These are phyloP conservation scores for Biston stratarius DNA, from an alignment of 2,888 invertebrate species.

Conservation along the genomic window DNA sequence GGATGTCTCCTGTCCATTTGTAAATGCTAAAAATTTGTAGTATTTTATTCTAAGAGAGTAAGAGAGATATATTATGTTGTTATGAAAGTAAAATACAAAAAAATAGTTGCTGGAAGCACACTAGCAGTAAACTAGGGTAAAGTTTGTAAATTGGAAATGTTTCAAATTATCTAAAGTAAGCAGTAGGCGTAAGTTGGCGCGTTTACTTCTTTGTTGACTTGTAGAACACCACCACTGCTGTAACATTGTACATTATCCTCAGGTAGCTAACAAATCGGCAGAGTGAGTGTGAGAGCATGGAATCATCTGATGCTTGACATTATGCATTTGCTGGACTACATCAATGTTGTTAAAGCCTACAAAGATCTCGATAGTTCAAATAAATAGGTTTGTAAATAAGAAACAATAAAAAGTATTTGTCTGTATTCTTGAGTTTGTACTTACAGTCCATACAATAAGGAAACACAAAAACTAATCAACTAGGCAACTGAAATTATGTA, in stretches of 20 bases:
- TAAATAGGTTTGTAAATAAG: constrained; percentile 49
- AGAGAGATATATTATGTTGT: constrained; percentile 50
- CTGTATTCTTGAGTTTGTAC: constrained; percentile 41
- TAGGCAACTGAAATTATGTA: neutral
- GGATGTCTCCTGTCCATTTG: constrained; percentile 52
- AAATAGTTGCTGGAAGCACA: constrained; percentile 43
- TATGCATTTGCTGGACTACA: constrained; percentile 39
- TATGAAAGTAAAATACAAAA: constrained; percentile 43
- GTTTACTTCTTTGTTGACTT: constrained; percentile 38
- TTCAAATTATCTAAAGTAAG: constrained; percentile 50
- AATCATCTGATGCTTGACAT: constrained; percentile 36
- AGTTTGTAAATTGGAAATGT: constrained; percentile 55
- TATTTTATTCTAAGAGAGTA: constrained; percentile 49
- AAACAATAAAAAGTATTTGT: constrained; percentile 48
- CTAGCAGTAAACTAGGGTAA: constrained; percentile 49
- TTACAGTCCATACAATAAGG: constrained; percentile 6
- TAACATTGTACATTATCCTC: constrained; percentile 32
- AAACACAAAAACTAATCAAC: neutral
- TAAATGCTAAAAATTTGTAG: constrained; percentile 50
- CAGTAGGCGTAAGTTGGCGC: constrained; percentile 43
- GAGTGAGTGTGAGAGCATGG: constrained; percentile 33
- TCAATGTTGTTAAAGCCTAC: constrained; percentile 39
- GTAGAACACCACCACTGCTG: constrained; percentile 31
- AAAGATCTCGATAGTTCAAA: constrained; percentile 51
- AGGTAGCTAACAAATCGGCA: constrained; percentile 29